phyloP scores from a whole-genome alignment of 2,113 vertebrate genomes.

The Rafetus swinhoei region DNA sequence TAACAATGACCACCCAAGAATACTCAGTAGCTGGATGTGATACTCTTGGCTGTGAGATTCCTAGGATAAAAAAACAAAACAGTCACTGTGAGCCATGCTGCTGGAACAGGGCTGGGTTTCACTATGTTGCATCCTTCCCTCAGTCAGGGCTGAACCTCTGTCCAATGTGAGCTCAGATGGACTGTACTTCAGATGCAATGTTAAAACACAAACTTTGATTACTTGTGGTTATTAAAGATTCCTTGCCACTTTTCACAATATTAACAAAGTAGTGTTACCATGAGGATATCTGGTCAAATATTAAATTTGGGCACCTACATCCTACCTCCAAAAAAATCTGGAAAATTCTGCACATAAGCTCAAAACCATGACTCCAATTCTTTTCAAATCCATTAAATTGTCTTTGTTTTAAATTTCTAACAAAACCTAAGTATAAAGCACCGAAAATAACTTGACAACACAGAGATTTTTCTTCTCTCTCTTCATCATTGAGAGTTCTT shows the following conservation, averaged over 20 bases:
- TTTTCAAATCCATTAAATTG: background rate
- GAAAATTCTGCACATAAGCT: background rate
- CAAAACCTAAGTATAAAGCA: background rate
- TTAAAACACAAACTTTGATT: background rate
- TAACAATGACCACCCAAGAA: background rate
- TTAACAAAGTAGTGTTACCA: background rate
- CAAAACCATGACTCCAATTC: background rate
- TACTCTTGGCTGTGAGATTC: background rate
- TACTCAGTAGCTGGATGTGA: rapidly evolving
- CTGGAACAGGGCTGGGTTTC: background rate
- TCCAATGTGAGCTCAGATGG: background rate
- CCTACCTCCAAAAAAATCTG: background rate
- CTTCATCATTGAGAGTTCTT: background rate
- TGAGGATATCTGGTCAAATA: background rate
- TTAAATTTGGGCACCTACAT: background rate
- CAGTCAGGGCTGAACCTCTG: background rate
- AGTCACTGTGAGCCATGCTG: background rate
- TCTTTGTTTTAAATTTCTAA: background rate
- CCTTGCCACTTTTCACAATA: background rate
- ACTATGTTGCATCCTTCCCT: rapidly evolving
- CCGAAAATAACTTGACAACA: background rate
- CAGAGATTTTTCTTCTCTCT: background rate
- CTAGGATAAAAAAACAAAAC: background rate
- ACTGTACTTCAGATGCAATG: background rate
- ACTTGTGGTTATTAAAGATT: background rate